phyloP scores from a whole-genome alignment of 1,140 invertebrate genomes.

The Euwallacea similis region DNA sequence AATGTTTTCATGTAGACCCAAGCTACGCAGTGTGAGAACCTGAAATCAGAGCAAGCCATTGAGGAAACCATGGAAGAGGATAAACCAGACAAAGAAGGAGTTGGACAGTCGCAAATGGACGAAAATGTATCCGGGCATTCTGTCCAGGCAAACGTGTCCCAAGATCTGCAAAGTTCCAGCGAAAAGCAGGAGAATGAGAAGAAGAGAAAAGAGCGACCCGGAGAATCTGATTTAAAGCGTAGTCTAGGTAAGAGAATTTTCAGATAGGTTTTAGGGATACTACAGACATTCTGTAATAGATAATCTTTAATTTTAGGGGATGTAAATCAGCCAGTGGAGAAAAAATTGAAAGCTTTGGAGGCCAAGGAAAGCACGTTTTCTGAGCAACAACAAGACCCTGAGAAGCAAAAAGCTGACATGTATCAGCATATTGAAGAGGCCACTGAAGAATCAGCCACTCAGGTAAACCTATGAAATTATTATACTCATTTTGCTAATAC shows the following conservation, averaged over 20 bases:
- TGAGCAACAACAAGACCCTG: constrained; percentile 56
- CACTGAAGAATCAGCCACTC: constrained; percentile 56
- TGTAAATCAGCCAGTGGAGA: constrained; percentile 54
- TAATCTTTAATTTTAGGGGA: constrained; percentile 46
- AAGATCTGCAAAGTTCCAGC: constrained; percentile 45
- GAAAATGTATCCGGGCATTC: constrained; percentile 57
- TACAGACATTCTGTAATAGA: background rate
- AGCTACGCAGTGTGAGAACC: constrained; percentile 52
- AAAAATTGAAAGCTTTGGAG: constrained; percentile 59
- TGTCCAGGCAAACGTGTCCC: constrained; percentile 50
- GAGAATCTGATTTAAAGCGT: constrained; percentile 56
- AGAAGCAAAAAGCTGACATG: constrained; percentile 63
- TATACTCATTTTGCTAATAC: background rate
- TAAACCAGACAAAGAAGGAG: constrained; percentile 56
- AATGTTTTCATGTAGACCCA: constrained; percentile 44
- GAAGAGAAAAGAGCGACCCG: constrained; percentile 56
- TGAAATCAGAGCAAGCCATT: constrained; percentile 44
- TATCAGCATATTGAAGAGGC: constrained; percentile 87
- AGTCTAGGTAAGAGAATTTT: constrained; percentile 48
- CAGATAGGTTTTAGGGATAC: background rate
- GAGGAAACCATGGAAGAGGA: constrained; percentile 54
- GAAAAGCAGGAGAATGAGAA: constrained; percentile 47
- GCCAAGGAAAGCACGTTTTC: constrained; percentile 52
- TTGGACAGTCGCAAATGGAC: constrained; percentile 58
- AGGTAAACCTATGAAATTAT: constrained; percentile 31